Conservation (phyloP, 2,113 vertebrate genomes). For the Neotoma lepida region DNA sequence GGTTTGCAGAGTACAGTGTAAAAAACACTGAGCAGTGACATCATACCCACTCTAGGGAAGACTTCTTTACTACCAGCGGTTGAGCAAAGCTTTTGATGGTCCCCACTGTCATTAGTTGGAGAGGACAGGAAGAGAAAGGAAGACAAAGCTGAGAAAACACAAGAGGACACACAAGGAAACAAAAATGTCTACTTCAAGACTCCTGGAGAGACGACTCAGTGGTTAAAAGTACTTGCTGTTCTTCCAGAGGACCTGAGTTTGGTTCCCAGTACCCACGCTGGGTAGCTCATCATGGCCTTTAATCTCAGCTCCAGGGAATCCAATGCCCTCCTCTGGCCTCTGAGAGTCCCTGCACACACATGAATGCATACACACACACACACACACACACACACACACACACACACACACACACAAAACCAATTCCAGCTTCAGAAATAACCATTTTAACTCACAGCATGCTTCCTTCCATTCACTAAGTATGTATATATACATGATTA, state of each 20-base stretch:
- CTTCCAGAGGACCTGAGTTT: not conserved
- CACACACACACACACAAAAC: not conserved
- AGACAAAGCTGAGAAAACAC: not conserved
- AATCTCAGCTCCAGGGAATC: not conserved
- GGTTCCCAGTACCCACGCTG: not conserved
- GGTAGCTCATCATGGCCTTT: not conserved
- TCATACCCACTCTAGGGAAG: too few relatives aligned
- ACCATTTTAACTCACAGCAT: not conserved
- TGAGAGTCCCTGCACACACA: not conserved
- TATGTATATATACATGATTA: not conserved
- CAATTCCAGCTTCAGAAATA: conserved; percentile 21
- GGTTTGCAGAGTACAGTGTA: not conserved
- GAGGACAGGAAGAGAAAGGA: not conserved
- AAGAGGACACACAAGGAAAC: not conserved
- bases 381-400: not conserved
- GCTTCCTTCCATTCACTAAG: not conserved
- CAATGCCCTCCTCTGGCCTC: not conserved
- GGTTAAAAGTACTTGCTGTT: not conserved
- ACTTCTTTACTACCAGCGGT: not conserved
- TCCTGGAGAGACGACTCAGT: not conserved
- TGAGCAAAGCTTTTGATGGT: not conserved
- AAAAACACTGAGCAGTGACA: not conserved
- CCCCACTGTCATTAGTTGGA: not conserved
- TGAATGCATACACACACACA: too few relatives aligned
- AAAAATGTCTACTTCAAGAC: conserved; percentile 23